A percentile compares a stretch with the other conserved stretches of the same genome.
These are phyloP conservation scores for Neuroscelio doddi DNA, from an alignment of 2,888 invertebrate genomes.

Conservation along the genomic window DNA sequence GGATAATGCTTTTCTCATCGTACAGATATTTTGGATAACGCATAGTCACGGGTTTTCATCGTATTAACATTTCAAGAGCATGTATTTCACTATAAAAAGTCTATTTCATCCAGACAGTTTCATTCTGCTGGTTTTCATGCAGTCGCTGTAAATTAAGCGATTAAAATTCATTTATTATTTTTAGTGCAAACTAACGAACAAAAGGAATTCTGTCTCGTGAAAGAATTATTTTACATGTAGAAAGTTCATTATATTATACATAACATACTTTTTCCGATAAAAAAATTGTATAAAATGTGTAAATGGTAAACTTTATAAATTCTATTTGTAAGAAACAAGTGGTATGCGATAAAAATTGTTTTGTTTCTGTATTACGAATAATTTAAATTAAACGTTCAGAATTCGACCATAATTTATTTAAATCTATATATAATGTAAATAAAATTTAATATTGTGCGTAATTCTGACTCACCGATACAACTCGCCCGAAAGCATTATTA, in stretches of 20 bases:
- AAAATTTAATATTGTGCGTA: background rate
- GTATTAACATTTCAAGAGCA: slow-evolving; percentile 42
- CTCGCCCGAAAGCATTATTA: slow-evolving; percentile 3
- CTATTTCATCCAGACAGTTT: slow-evolving; percentile 23
- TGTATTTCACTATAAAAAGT: slow-evolving; percentile 35
- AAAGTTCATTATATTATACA: slow-evolving; percentile 42
- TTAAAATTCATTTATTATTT: slow-evolving; percentile 42
- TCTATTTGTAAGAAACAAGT: too few relatives aligned
- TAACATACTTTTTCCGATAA: slow-evolving; percentile 39
- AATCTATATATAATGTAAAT: too few relatives aligned
- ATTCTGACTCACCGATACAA: slow-evolving; percentile 6
- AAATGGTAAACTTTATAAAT: slow-evolving; percentile 21
- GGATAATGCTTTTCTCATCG: slow-evolving; percentile 37
- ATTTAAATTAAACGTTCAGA: background rate
- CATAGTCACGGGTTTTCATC: slow-evolving; percentile 38
- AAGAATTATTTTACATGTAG: slow-evolving; percentile 42
- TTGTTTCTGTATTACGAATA: background rate
- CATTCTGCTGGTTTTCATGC: slow-evolving; percentile 33
- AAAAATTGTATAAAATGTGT: slow-evolving; percentile 33
- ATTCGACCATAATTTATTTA: background rate
- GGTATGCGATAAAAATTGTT: background rate
- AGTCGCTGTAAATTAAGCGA: slow-evolving; percentile 43
- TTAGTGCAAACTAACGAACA: slow-evolving; percentile 32
- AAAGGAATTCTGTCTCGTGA: slow-evolving; percentile 44
- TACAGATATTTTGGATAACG: slow-evolving; percentile 43